Evolutionary conservation across 2,113 vertebrate species (phyloP).

Genomic region (Albula goreensis): DNA sequence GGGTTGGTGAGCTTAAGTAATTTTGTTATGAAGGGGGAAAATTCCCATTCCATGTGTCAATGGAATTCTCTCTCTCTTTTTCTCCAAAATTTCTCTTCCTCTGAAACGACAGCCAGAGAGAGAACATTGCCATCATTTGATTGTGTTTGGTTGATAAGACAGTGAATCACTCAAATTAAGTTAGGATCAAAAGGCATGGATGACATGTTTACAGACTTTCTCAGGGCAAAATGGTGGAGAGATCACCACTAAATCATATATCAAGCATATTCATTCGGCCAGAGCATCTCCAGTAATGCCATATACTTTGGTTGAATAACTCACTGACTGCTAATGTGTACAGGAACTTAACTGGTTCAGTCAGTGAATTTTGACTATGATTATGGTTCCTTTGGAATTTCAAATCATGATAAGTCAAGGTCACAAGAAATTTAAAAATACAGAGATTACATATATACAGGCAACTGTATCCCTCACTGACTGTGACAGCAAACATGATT

Average conservation of each 20-base stretch:
- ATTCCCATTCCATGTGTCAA: background rate
- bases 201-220: background rate
- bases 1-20: background rate
- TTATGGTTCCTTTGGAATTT: constrained; percentile 12
- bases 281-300: background rate
- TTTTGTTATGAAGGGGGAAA: background rate
- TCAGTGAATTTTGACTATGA: background rate
- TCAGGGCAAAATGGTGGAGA: background rate
- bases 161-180: background rate
- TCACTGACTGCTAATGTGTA: constrained; percentile 12
- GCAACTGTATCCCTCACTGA: background rate
- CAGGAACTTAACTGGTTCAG: background rate
- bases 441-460: background rate
- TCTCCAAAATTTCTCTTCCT: background rate
- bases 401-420: background rate
- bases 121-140: background rate
- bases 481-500: background rate
- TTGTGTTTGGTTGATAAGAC: background rate
- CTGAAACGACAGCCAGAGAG: background rate
- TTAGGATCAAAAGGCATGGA: constrained; percentile 8
- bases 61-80: background rate
- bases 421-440: background rate
- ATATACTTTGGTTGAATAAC: background rate
- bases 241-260: background rate
- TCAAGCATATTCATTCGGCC: background rate